Base-by-base conservation (phyloP, 2,797 vertebrate genomes). In the Adelosebastes latens region DNA sequence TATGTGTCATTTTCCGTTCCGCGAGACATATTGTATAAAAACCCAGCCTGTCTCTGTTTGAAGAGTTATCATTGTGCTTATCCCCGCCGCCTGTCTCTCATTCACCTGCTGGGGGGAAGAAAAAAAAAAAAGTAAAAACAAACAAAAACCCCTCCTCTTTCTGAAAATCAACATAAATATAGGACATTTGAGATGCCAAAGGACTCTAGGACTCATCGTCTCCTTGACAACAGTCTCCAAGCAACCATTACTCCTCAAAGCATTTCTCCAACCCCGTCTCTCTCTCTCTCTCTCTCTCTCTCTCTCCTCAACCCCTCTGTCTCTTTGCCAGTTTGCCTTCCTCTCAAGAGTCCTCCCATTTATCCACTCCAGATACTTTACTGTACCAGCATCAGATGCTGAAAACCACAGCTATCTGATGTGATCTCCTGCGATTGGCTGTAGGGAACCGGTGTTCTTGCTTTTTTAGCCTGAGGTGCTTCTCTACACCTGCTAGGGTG, bases 181-280 rank as follows among this genome's bases (percentile, higher is more conserved):
- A 92, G 92, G 92, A 93, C 88, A 88, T 90, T 83, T 74, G 58
- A 92, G 93, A 95, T 94, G 88, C 91, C 93, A 94, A 91, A 93
- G 88, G 88, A 95, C 91, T 94, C 89, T 81, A 88, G 89, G 89
- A 94, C 93, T 93, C 85, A 66, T 89, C 42, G 93, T 96, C 92
- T 95, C 96, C 95, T 82, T 95, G 96, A 95, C 96, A 92, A 96
- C 96, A 58, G 96, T 96, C 91, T 93, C 95, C 91, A 94, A 92
- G 96, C 95, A 96, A 96, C 96, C 93, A 92, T 93, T 93, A 90
- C 93, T 94, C 90, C 92, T 96, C 94, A 94, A 93, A 93, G 90
- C 93, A 82, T 93, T 88, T 84, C 90, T 89, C 88, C 89, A 88
- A 89, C 91, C 91, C 93, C 55, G 2, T 88, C 83, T 86, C 82